Base-by-base conservation (phyloP, 2,113 vertebrate species). In the Sula dactylatra region DNA sequence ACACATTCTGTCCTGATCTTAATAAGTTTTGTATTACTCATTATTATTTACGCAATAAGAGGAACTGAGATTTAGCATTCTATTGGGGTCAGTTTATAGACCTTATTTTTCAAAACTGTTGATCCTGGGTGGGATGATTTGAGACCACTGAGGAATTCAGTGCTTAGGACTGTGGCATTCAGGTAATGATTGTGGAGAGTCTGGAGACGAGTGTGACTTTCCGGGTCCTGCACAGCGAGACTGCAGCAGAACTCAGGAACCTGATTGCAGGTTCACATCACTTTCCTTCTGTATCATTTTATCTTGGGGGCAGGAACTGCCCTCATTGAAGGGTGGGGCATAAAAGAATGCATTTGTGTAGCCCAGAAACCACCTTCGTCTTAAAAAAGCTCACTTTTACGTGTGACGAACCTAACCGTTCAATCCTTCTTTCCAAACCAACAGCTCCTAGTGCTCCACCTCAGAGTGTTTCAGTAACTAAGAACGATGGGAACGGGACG, bases 371-470 rank as follows among this genome's bases (percentile, higher is more conserved):
- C 49, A 47, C 13, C 21, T 47, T 83, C 19, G 40, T 26, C 22
- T 78, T 74, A 6, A 42, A 77, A 72, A 77, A 66, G 2, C 10
- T 69, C 0, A 0, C 31, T 45, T 12, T 24, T 47, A 20, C 2
- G 0, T 56, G 21, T 55, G 50, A n/a, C 11, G 1, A 62, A 42
- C 11, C 2, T 87, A 91, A 90, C 49, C 1, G 0, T 77, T 91
- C 36, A 31, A 9, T 81, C 9, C 12, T 64, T 90, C 84, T 96
- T 97, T 96, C 98, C 40, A 16, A 86, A 90, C 71, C 47, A 92
- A 92, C 97, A 99, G 99, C 98, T 77, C 99, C 99, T 59, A 99
- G 99, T 34, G 99, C 99, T n/a, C 99, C 99, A 38, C 99, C 99
- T 62, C 99, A 98, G 85, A 98, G 98, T 56, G 99, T 99, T 88